Evolutionary conservation across 2,797 vertebrate genomes (phyloP).

Genomic region (Cossypha dichroa): DNA sequence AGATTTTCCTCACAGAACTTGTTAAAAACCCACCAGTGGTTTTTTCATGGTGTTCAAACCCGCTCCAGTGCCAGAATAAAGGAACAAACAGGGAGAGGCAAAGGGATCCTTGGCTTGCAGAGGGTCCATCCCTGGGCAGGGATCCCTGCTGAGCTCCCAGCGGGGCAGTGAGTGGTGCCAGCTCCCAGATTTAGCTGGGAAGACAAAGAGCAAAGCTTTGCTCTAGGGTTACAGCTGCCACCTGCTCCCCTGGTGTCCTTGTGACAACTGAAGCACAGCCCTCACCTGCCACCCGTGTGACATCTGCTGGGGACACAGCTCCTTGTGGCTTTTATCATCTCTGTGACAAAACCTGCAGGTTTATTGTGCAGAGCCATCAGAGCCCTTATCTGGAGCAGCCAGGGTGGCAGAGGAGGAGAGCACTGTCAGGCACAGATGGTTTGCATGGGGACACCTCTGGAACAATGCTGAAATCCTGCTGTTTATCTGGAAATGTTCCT

Average conservation of each 20-base stretch:
- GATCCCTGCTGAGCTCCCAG: background rate
- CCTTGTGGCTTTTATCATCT: background rate
- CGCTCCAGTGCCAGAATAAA: background rate
- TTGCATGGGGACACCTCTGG: background rate
- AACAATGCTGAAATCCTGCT: background rate
- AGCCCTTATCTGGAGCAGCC: background rate
- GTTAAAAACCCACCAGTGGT: background rate
- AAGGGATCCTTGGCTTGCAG: background rate
- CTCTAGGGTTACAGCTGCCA: constrained; percentile 33
- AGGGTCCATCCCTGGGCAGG: accelerated
- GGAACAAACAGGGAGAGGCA: background rate
- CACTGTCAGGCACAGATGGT: background rate
- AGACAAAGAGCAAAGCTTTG: background rate
- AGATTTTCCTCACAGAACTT: background rate
- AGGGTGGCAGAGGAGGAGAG: background rate
- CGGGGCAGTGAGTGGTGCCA: background rate
- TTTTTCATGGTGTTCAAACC: background rate
- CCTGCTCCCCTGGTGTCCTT: background rate
- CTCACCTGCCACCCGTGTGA: background rate
- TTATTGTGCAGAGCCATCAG: background rate
- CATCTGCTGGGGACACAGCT: background rate
- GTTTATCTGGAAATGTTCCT: background rate
- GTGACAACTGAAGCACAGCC: background rate
- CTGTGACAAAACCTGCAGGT: background rate
- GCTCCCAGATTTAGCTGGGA: constrained; percentile 15